Conservation (phyloP, 2,113 vertebrate genomes). For the Pyrgilauda ruficollis region DNA sequence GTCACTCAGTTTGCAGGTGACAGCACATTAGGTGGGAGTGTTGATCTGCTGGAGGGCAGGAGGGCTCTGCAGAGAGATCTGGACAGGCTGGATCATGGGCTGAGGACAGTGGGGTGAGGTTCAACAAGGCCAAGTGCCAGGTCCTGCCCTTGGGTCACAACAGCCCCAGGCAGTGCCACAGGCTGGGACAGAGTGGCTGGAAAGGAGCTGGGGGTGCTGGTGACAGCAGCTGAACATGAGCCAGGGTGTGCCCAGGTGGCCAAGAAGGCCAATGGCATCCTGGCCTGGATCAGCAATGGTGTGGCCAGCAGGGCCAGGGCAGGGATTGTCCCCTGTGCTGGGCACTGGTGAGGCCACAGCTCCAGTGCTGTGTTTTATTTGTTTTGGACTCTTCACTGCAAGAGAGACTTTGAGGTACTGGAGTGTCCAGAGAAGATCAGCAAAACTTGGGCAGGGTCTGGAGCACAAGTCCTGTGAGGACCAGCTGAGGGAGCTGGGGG, state of each 20-base stretch:
- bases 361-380: accelerated
- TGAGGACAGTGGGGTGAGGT: background rate
- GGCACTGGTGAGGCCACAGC: background rate
- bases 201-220: background rate
- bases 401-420: background rate
- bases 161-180: background rate
- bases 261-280: background rate
- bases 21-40: accelerated
- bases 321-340: background rate
- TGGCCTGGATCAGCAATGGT: background rate
- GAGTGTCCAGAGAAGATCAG: background rate
- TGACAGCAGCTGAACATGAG: background rate
- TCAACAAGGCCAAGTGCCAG: accelerated
- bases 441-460: background rate
- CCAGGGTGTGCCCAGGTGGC: background rate
- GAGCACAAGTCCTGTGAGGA: background rate
- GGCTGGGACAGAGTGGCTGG: background rate
- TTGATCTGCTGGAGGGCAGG: background rate
- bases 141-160: background rate
- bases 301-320: background rate
- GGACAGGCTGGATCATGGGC: background rate
- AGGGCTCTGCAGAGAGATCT: background rate
- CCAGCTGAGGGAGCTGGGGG: background rate
- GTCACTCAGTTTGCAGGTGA: background rate
- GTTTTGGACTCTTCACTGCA: background rate